Evolutionary conservation across 2,113 vertebrate genomes (phyloP).

Genomic region (Chrysochloris asiatica): DNA sequence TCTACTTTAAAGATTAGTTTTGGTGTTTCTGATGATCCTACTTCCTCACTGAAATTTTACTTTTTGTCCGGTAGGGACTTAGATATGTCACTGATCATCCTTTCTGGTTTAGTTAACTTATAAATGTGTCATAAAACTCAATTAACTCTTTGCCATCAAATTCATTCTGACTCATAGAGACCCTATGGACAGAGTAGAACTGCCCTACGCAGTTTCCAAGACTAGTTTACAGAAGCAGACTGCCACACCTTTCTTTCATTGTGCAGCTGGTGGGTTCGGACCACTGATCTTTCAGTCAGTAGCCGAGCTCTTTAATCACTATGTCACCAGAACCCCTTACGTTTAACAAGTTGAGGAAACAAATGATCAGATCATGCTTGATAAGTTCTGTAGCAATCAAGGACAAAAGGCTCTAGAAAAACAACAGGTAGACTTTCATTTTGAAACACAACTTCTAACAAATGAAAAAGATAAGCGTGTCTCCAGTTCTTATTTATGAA

Average conservation of each 20-base stretch:
- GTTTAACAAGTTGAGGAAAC: slow-evolving; percentile 21
- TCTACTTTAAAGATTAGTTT: slow-evolving; percentile 55
- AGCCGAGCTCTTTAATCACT: background rate
- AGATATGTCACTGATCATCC: slow-evolving; percentile 6
- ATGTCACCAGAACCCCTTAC: background rate
- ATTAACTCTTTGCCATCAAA: background rate
- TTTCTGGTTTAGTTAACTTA: slow-evolving; percentile 40
- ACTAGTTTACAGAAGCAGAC: background rate
- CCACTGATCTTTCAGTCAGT: background rate
- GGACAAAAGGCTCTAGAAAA: background rate
- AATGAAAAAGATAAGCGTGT: background rate
- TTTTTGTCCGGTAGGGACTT: slow-evolving; percentile 45
- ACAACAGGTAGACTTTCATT: background rate
- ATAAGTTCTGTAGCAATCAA: slow-evolving; percentile 14
- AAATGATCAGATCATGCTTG: slow-evolving; percentile 6
- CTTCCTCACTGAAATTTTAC: slow-evolving; percentile 42
- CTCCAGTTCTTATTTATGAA: background rate
- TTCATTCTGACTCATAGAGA: background rate
- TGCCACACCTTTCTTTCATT: too few relatives aligned
- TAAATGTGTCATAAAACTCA: background rate
- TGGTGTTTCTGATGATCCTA: slow-evolving; percentile 10
- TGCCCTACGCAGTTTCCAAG: background rate
- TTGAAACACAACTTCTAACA: slow-evolving; percentile 3
- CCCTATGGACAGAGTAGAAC: too few relatives aligned
- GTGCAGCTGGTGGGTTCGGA: too few relatives aligned